Evolutionary conservation across 2,888 invertebrate species (phyloP).

Genomic region (Poecilus cupreus): DNA sequence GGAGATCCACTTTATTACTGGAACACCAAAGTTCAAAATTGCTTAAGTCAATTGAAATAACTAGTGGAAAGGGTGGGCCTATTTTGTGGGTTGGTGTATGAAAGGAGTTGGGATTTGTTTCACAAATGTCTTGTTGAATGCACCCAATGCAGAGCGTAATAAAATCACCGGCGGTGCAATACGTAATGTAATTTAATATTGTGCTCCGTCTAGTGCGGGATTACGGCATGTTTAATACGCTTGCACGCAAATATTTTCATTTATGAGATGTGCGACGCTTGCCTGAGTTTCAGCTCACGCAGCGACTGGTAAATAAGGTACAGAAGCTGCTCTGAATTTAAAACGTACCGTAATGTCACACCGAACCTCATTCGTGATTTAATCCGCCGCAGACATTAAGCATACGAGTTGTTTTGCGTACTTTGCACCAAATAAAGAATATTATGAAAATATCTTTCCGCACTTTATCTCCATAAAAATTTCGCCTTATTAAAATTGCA

Average conservation of each 20-base stretch:
- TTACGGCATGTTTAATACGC: constrained; percentile 49
- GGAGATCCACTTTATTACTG: too few relatives aligned
- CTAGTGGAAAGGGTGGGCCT: not conserved
- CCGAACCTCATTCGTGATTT: constrained; percentile 33
- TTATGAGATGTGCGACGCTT: constrained; percentile 32
- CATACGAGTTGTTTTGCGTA: not conserved
- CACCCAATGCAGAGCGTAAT: constrained; percentile 16
- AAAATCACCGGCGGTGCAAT: constrained; percentile 44
- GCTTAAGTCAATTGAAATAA: too few relatives aligned
- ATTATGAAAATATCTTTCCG: too few relatives aligned
- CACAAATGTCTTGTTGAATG: constrained; percentile 10
- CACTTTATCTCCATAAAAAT: too few relatives aligned
- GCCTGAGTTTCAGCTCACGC: constrained; percentile 20
- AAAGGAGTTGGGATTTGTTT: not conserved
- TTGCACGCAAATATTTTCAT: constrained; percentile 49
- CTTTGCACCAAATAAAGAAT: constrained; percentile 3
- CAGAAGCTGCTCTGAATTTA: constrained; percentile 14
- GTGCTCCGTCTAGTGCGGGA: constrained; percentile 27
- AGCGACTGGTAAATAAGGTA: constrained; percentile 24
- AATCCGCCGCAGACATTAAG: constrained; percentile 4
- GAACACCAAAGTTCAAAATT: too few relatives aligned
- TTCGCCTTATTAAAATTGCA: not conserved
- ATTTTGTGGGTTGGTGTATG: not conserved
- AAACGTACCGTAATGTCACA: constrained; percentile 31
- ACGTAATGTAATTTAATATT: constrained; percentile 49